Evolutionary conservation across 2,888 invertebrate genomes (phyloP), one percentile per base, ranked within the genome.

Genomic region (Agrotis clavis): DNA sequence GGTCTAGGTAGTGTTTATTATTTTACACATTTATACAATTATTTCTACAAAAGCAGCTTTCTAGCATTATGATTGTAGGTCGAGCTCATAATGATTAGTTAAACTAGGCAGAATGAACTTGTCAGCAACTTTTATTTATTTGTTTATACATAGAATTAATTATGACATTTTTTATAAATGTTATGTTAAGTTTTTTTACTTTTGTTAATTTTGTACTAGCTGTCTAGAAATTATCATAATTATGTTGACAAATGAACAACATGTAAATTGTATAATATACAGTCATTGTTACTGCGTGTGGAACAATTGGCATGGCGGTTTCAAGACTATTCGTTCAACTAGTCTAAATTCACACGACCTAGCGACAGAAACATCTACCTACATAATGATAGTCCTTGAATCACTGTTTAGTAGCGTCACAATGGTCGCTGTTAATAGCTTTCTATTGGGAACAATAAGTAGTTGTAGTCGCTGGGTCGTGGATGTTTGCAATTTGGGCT

Each of bases 251-350:
- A 35, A 35, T 75, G 11, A 60, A 54, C 50, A 60, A 21, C 60
- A 53, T 68, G 16, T 56, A 51, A n/a, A n/a, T 60, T 67, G 11
- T 59, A 18, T 63, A 63, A 69, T 50, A 76, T 75, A 67, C 67
- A 77, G 83, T 86, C 80, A 77, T 86, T 86, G 86, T 81, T 88
- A 89, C 87, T 89, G 90, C 89, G 88, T 90, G 86, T 87, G 77
- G 74, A 87, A 67, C 67, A 80, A 90, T 91, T 92, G 91, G 90
- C 90, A 90, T 89, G 88, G 88, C 90, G 89, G 89, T 90, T 86
- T 79, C 83, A 82, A 86, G 74, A 86, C 82, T 83, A 71, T 62
- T 75, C 61, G 82, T 73, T 85, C 61, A 85, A 81, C 77, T 84
- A 82, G 85, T 86, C 87, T 82, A 88, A 89, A 89, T 89, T 86